Conservation (phyloP, 2,888 invertebrate genomes). For the Sturmia bella region DNA sequence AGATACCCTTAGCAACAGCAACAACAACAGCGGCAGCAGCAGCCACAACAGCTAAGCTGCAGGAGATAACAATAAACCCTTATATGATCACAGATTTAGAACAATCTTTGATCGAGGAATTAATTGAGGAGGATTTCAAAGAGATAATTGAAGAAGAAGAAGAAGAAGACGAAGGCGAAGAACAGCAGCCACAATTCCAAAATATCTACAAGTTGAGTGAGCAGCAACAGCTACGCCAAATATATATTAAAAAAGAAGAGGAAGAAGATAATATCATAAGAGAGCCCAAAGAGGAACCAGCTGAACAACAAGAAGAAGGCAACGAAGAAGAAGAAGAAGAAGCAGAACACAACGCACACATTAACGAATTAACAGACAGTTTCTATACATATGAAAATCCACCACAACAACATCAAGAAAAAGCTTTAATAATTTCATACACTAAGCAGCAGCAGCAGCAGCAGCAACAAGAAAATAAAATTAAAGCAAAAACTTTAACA, state of each 20-base stretch:
- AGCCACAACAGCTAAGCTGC: constrained; percentile 19
- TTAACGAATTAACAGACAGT: constrained; percentile 26
- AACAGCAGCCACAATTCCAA: constrained; percentile 41
- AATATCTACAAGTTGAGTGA: constrained; percentile 8
- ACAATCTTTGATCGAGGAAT: constrained; percentile 57
- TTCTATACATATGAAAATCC: constrained; percentile 28
- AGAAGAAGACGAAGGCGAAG: constrained; percentile 61
- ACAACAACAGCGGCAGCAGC: constrained; percentile 23
- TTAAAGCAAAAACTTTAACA: constrained; percentile 41
- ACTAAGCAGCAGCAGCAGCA: constrained; percentile 39
- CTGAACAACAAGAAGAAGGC: background rate
- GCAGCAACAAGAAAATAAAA: constrained; percentile 14
- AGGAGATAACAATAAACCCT: constrained; percentile 50
- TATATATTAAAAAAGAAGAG: background rate
- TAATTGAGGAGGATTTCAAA: constrained; percentile 62
- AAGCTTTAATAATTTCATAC: constrained; percentile 35
- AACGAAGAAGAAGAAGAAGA: background rate
- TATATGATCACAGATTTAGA: constrained; percentile 56
- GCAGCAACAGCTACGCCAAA: constrained; percentile 15
- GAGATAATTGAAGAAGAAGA: constrained; percentile 62
- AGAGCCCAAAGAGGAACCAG: too few relatives aligned
- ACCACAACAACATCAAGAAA: constrained; percentile 27
- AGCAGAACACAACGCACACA: background rate
- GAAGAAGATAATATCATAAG: constrained; percentile 8
- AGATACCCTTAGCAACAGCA: constrained; percentile 32